phyloP scores from a whole-genome alignment of 2,888 invertebrate species.

The Halocaridina rubra region DNA sequence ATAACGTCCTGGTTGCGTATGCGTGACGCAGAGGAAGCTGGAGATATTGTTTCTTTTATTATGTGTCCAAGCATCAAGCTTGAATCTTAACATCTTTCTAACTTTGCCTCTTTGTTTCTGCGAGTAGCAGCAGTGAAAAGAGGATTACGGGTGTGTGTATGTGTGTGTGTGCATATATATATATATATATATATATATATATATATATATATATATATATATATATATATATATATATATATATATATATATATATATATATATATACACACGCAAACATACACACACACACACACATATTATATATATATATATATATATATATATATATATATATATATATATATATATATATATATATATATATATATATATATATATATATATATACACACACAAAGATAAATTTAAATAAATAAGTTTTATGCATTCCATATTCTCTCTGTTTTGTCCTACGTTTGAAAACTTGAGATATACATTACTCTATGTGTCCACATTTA shows the following conservation, averaged over 20 bases:
- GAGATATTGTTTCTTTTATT: too few species aligned
- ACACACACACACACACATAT: neutral
- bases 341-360: neutral
- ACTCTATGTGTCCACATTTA: too few species aligned
- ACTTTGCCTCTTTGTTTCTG: too few species aligned
- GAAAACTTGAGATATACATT: too few species aligned
- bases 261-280: neutral
- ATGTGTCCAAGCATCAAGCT: too few species aligned
- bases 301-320: neutral
- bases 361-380: neutral
- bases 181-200: neutral
- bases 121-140: too few species aligned
- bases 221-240: neutral
- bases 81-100: too few species aligned
- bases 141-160: neutral
- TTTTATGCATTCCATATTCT: neutral
- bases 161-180: neutral
- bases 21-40: too few species aligned
- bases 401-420: neutral
- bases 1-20: too few species aligned
- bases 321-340: neutral
- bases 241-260: neutral
- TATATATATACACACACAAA: neutral
- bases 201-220: neutral
- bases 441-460: too few species aligned